A percentile compares a stretch with the other conserved stretches of the same genome.
These are phyloP conservation scores for Phyllopteryx taeniolatus DNA, from an alignment of 2,113 vertebrate species.

Conservation along the genomic window DNA sequence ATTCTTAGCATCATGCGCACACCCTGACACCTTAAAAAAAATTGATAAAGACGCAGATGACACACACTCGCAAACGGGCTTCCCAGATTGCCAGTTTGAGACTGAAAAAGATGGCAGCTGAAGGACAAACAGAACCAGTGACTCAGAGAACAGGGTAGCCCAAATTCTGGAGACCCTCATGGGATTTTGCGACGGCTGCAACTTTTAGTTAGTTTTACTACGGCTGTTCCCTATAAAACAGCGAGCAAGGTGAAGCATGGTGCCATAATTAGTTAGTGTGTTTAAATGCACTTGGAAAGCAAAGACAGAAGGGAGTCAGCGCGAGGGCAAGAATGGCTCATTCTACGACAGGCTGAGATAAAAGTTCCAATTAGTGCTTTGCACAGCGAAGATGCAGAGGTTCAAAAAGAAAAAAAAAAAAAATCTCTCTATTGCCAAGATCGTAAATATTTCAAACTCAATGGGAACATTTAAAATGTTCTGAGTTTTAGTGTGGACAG, in stretches of 20 bases:
- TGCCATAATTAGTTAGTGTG: slow-evolving; percentile 43
- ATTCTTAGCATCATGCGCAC: slow-evolving; percentile 55
- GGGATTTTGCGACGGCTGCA: slow-evolving; percentile 38
- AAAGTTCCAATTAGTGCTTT: slow-evolving; percentile 42
- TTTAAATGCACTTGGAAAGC: slow-evolving; percentile 35
- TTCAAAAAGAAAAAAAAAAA: slow-evolving; percentile 1
- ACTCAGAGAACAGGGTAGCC: slow-evolving; percentile 25
- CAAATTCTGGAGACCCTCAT: slow-evolving; percentile 33
- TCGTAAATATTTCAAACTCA: slow-evolving; percentile 7
- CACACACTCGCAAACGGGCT: slow-evolving; percentile 24
- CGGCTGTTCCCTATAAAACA: slow-evolving; percentile 26
- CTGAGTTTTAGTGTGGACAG: background rate
- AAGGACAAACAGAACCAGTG: slow-evolving; percentile 18
- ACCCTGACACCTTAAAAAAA: slow-evolving; percentile 20
- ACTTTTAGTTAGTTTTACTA: slow-evolving; percentile 27
- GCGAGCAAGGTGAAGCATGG: slow-evolving; percentile 29
- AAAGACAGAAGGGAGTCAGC: slow-evolving; percentile 35
- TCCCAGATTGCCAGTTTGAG: slow-evolving; percentile 4
- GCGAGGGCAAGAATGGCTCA: slow-evolving; percentile 30
- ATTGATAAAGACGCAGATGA: slow-evolving; percentile 2
- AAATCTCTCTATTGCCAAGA: slow-evolving; percentile 1
- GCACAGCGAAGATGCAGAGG: slow-evolving; percentile 16
- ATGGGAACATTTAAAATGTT: background rate
- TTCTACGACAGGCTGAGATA: slow-evolving; percentile 32
- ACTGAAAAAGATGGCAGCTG: slow-evolving; percentile 9